Evolutionary conservation across 1,140 invertebrate species (phyloP), one percentile per base, ranked within the genome.

Genomic region (Brachionus angularis): DNA sequence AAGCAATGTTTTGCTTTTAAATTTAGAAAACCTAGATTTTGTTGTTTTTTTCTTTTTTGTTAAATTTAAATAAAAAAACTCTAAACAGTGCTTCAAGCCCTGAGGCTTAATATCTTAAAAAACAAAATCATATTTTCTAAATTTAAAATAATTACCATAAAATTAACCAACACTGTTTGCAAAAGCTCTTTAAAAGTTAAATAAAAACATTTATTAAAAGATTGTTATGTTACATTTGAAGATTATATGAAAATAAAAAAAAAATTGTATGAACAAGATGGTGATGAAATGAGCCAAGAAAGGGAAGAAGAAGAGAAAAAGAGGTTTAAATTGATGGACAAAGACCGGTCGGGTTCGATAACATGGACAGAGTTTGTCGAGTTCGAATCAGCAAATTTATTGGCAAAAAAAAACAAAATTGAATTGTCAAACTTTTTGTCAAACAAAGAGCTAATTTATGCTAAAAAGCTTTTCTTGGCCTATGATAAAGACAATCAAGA

Each of bases 341-440:
- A 47, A 46, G 42, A 47, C 25, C 10, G 12, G 3, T 47, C 42
- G 1, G 62, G 62, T 47, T 67, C 62, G 12, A 67, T 67, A 27
- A 67, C 42, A 1, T 67, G 62, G 62, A 67, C 46, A 25, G 62
- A 67, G n/a, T 67, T 47, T 67, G 18, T 46, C 21, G n/a, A 67
- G 18, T 67, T 25, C 47, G 62, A 67, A 31, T 23, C 62, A 18
- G 62, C 62, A 2, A 67, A 46, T 36, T 50, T 46, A 23, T 34
- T 67, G 1, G 39, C 42, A 25, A 67, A 33, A 50, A 50, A 47
- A 31, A 67, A 67, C 47, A 46, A 50, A 23, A 67, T 67, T 34
- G 42, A 67, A 33, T 27, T 67, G 1, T 46, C 62, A 29, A 67
- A 67, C 29, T 14, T 47, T 33, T 47, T 67, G 14, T 34, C 42